Conservation (phyloP, 2,797 vertebrate species). For the Neosilurus mollespiculum region DNA sequence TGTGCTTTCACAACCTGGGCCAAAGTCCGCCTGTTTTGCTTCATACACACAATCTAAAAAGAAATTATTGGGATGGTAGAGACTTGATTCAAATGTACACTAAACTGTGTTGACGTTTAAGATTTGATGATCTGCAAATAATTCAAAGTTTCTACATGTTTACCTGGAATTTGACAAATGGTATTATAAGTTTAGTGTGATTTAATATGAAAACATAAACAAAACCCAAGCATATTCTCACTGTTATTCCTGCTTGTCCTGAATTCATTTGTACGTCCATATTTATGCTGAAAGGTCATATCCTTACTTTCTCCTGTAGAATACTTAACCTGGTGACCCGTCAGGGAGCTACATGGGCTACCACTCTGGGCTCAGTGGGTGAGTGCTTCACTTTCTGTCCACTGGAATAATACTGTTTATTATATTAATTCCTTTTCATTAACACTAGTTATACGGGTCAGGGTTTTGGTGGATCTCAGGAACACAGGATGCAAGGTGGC, state of each 20-base stretch:
- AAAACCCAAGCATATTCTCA: background rate
- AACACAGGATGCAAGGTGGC: background rate
- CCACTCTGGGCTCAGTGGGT: constrained; percentile 93
- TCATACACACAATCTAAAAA: background rate
- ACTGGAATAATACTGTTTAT: background rate
- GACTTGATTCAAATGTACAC: background rate
- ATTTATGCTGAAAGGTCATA: constrained; percentile 12
- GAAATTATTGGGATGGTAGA: background rate
- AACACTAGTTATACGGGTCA: background rate
- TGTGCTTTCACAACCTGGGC: background rate
- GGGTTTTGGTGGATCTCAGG: background rate
- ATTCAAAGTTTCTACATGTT: background rate
- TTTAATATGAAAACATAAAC: background rate
- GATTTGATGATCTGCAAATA: background rate
- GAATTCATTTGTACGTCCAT: background rate
- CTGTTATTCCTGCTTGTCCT: background rate
- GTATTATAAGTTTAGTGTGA: background rate
- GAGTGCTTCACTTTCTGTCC: constrained; percentile 59
- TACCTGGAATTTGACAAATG: background rate
- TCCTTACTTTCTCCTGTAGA: constrained; percentile 64
- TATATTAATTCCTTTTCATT: background rate
- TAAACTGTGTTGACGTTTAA: background rate
- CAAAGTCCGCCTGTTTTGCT: constrained; percentile 30
- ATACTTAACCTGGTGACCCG: constrained; percentile 95
- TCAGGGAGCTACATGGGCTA: constrained; percentile 93